A percentile compares a stretch with the other conserved stretches of the same genome.
These are phyloP conservation scores for Bibio marci DNA, from an alignment of 2,888 invertebrate genomes.

Conservation along the genomic window DNA sequence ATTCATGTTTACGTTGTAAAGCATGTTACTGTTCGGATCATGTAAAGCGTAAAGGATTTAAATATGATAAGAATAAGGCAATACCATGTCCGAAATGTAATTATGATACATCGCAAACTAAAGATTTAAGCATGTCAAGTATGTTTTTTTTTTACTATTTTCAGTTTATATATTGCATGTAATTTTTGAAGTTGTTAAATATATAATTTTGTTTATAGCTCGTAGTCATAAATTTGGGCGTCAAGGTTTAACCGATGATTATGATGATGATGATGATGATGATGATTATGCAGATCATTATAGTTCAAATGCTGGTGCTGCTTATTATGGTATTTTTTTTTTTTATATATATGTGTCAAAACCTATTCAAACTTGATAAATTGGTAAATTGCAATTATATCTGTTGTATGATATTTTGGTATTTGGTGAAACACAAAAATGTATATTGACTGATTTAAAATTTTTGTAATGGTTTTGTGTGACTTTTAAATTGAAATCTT, in stretches of 20 bases:
- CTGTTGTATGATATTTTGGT: no score
- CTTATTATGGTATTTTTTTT: slow-evolving; percentile 11
- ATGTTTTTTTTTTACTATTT: no score
- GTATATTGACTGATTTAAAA: no score
- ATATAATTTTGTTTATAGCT: slow-evolving; percentile 36
- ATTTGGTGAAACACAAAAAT: no score
- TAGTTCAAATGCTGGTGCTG: slow-evolving; percentile 17
- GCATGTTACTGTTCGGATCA: slow-evolving; percentile 95
- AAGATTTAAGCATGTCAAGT: slow-evolving; percentile 93
- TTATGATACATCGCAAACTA: slow-evolving; percentile 82
- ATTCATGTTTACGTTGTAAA: slow-evolving; percentile 90
- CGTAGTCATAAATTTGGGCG: slow-evolving; percentile 80
- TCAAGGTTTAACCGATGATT: slow-evolving; percentile 46
- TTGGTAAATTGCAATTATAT: no score
- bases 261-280: slow-evolving; percentile 50
- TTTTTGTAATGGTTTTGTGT: no score
- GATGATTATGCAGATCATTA: slow-evolving; percentile 32
- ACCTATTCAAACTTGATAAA: no score
- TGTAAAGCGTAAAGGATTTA: slow-evolving; percentile 78
- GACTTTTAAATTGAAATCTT: no score
- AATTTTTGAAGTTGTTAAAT: slow-evolving; percentile 2
- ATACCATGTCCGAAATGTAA: slow-evolving; percentile 91
- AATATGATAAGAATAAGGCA: slow-evolving; percentile 65
- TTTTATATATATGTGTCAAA: slow-evolving; percentile 9
- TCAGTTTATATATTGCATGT: slow-evolving; percentile 3